Conservation (phyloP, 2,888 invertebrate genomes). For the Bombylius discolor region DNA sequence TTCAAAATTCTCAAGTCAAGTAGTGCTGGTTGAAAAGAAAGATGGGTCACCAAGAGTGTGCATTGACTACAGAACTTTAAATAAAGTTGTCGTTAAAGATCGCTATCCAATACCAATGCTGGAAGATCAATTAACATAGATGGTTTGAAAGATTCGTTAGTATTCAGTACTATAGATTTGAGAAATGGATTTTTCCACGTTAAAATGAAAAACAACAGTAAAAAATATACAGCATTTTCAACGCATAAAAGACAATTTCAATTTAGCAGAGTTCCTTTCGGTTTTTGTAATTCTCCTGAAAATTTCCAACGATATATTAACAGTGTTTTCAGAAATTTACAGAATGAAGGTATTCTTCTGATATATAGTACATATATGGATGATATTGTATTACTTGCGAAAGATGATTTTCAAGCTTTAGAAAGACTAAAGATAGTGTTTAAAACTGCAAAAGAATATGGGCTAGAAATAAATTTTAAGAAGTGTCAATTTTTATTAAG, state of each 20-base stretch:
- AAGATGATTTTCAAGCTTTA: not conserved
- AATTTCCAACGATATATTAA: slow-evolving; percentile 16
- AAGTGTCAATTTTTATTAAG: slow-evolving; percentile 17
- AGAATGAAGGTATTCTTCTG: slow-evolving; percentile 5
- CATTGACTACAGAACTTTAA: too few relatives aligned
- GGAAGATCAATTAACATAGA: too few relatives aligned
- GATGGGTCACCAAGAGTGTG: too few relatives aligned
- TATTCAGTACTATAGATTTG: too few relatives aligned
- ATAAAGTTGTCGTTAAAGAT: too few relatives aligned
- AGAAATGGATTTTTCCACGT: too few relatives aligned
- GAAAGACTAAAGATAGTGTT: slow-evolving; percentile 5
- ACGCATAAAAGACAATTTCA: slow-evolving; percentile 19
- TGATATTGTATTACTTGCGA: slow-evolving; percentile 15
- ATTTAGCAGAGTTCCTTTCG: slow-evolving; percentile 8
- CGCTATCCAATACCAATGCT: too few relatives aligned
- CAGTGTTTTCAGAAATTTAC: slow-evolving; percentile 10
- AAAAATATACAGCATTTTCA: slow-evolving; percentile 19
- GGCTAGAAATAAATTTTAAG: slow-evolving; percentile 12
- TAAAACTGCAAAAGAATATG: slow-evolving; percentile 1
- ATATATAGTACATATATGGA: slow-evolving; percentile 20
- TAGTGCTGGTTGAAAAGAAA: too few relatives aligned
- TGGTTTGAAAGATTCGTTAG: too few relatives aligned
- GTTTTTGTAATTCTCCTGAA: slow-evolving; percentile 16
- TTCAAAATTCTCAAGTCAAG: too few relatives aligned
- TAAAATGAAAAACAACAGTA: not conserved